Evolutionary conservation across 2,113 vertebrate genomes (phyloP).

Genomic region (Verasper variegatus): DNA sequence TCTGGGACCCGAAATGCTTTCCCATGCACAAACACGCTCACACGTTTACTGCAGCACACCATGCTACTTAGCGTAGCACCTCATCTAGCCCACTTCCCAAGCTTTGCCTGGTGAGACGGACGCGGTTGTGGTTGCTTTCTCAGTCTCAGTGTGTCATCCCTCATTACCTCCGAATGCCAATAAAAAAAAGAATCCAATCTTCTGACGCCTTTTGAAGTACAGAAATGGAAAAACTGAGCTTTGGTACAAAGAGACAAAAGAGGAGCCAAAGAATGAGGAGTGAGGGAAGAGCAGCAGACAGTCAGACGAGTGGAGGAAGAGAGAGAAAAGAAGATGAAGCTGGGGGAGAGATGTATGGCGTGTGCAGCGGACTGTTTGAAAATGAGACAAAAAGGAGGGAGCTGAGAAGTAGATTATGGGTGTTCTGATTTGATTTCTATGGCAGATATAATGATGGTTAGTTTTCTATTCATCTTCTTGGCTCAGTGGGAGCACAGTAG

Average conservation of each 20-base stretch:
- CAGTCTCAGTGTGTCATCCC: slow-evolving; percentile 38
- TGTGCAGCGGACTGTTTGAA: slow-evolving; percentile 31
- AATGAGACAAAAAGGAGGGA: slow-evolving; percentile 48
- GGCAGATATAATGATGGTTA: slow-evolving; percentile 77
- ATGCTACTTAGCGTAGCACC: background rate
- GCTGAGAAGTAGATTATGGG: slow-evolving; percentile 69
- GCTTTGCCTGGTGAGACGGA: background rate
- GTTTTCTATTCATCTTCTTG: slow-evolving; percentile 81
- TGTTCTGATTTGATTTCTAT: slow-evolving; percentile 80
- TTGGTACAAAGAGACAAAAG: slow-evolving; percentile 57
- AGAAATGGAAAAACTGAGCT: slow-evolving; percentile 59
- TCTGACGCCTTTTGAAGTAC: slow-evolving; percentile 70
- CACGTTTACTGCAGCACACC: background rate
- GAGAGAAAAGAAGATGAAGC: slow-evolving; percentile 14
- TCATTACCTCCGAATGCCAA: slow-evolving; percentile 64
- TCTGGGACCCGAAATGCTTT: background rate
- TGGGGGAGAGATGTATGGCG: slow-evolving; percentile 23
- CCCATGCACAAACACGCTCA: background rate
- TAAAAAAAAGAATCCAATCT: slow-evolving; percentile 70
- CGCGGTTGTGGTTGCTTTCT: slow-evolving; percentile 27
- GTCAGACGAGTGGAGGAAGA: slow-evolving; percentile 11
- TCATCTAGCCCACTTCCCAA: slow-evolving; percentile 19
- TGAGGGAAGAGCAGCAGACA: slow-evolving; percentile 19
- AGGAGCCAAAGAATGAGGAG: slow-evolving; percentile 24
- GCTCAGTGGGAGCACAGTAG: slow-evolving; percentile 70